Evolutionary conservation across 2,113 vertebrate species (phyloP).

Genomic region (Circaetus gallicus): DNA sequence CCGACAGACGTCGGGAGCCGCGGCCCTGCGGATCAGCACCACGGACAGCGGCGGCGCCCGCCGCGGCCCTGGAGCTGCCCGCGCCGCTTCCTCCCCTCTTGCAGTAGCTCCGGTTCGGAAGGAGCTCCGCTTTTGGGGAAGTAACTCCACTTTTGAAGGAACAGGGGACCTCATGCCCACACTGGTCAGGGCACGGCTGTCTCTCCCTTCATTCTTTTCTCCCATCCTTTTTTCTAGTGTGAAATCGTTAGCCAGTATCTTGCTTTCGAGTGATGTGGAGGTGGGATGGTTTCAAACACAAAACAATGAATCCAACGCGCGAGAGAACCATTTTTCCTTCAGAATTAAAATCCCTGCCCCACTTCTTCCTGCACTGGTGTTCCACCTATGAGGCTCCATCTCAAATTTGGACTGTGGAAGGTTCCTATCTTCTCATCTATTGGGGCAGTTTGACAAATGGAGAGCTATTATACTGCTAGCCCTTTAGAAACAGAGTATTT

Average conservation of each 20-base stretch:
- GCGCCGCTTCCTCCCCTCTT: no score
- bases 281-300: neutral
- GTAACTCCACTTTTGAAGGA: accelerated
- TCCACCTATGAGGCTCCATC: neutral
- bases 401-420: neutral
- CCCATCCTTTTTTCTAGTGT: neutral
- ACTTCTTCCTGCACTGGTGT: neutral
- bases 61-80: no score
- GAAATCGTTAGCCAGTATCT: neutral
- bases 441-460: neutral
- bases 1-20: accelerated
- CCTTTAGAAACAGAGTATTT: neutral
- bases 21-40: constrained; percentile 55
- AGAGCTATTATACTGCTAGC: neutral
- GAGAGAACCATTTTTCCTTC: neutral
- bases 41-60: constrained; percentile 54
- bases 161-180: neutral
- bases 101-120: no score
- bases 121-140: neutral
- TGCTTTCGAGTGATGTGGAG: neutral
- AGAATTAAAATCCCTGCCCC: neutral
- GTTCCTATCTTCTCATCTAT: neutral
- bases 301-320: accelerated
- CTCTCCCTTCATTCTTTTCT: neutral
- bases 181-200: neutral